A percentile compares a stretch with the other conserved stretches of the same genome.
Conservation (phyloP, 2,113 vertebrate species). For the Myocastor coypus region DNA sequence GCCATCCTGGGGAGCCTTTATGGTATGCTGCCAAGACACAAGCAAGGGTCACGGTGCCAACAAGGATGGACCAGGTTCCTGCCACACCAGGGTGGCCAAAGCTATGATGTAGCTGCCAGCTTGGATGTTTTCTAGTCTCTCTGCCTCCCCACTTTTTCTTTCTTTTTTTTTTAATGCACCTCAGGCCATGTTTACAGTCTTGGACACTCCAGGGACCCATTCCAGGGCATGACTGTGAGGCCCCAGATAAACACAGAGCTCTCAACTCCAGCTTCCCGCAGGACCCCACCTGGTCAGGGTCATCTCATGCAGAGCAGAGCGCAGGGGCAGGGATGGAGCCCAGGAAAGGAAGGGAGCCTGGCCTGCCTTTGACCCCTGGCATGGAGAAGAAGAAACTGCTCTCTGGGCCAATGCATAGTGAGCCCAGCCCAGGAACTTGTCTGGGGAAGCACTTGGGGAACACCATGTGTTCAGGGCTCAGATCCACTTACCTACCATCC, state of each 20-base stretch:
- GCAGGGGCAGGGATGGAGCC: neutral
- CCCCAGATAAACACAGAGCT: neutral
- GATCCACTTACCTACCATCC: neutral
- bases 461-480: neutral
- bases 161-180: neutral
- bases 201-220: neutral
- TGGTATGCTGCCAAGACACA: slow-evolving; percentile 91
- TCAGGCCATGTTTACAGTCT: neutral
- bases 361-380: neutral
- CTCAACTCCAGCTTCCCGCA: neutral
- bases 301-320: neutral
- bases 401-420: neutral
- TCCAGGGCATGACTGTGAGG: neutral
- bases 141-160: neutral
- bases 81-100: neutral
- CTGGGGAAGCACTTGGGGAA: neutral
- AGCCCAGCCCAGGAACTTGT: neutral
- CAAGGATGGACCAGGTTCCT: accelerated
- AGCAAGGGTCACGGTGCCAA: neutral
- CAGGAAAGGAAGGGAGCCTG: neutral
- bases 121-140: neutral
- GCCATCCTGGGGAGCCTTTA: slow-evolving; percentile 93
- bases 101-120: neutral
- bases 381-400: neutral
- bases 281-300: neutral